Percentiles rank a stretch among this genome's conserved stretches.
phyloP scores from a whole-genome alignment of 2,888 invertebrate genomes.

The Calliscelio sp. region DNA sequence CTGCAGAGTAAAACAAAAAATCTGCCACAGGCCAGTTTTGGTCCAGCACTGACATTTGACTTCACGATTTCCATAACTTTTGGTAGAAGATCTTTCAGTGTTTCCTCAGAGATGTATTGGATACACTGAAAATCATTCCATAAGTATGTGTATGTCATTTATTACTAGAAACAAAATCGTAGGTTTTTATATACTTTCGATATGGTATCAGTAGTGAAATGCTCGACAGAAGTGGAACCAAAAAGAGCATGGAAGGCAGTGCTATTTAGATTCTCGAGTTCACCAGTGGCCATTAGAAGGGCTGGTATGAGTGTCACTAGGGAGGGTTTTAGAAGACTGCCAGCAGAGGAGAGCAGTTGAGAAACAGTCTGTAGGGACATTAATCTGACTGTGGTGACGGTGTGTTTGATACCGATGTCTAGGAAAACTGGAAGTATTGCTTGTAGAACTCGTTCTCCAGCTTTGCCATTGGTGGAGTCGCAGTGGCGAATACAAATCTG shows the following conservation, averaged over 20 bases:
- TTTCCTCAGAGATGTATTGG: constrained; percentile 91
- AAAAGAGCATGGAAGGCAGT: constrained; percentile 93
- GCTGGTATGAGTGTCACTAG: constrained; percentile 93
- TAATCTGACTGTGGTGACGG: constrained; percentile 92
- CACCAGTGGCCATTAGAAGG: constrained; percentile 94
- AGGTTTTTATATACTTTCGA: constrained; percentile 91
- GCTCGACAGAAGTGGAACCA: constrained; percentile 90
- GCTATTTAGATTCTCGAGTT: constrained; percentile 89
- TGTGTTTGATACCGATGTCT: constrained; percentile 92
- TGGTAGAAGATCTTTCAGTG: constrained; percentile 93
- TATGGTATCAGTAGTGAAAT: constrained; percentile 95
- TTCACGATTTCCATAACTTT: constrained; percentile 93
- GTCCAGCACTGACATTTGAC: constrained; percentile 92
- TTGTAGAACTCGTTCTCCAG: constrained; percentile 90
- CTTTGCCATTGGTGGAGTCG: constrained; percentile 90
- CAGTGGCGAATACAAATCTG: constrained; percentile 91
- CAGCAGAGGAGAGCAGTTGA: constrained; percentile 93
- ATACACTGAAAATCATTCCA: constrained; percentile 87
- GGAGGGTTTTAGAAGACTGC: constrained; percentile 92
- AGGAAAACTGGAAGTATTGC: constrained; percentile 93
- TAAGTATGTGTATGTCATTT: no score
- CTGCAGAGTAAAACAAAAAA: constrained; percentile 90
- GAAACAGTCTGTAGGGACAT: constrained; percentile 95
- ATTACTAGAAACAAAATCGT: no score
- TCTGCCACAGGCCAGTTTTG: constrained; percentile 93